These are phyloP conservation scores for Macrosiphum euphorbiae DNA, from an alignment of 2,888 invertebrate species.

Conservation along the genomic window DNA sequence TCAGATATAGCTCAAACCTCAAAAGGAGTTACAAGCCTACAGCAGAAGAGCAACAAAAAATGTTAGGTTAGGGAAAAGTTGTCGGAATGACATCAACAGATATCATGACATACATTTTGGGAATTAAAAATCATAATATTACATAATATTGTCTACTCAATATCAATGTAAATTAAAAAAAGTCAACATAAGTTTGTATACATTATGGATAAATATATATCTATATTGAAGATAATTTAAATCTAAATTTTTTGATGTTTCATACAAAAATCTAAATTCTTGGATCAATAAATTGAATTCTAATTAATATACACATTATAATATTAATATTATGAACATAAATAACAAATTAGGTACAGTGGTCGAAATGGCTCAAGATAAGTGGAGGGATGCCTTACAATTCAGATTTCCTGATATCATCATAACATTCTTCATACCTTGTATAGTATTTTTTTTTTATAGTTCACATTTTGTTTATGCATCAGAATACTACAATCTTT, in stretches of 20 bases:
- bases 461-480: too few relatives aligned
- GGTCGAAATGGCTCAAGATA: too few relatives aligned
- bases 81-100: neutral
- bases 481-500: too few relatives aligned
- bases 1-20: neutral
- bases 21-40: neutral
- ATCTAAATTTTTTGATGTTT: neutral
- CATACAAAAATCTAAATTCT: too few relatives aligned
- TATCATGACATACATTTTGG: neutral
- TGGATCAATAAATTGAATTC: neutral
- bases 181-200: too few relatives aligned
- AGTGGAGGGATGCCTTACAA: too few relatives aligned
- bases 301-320: too few relatives aligned
- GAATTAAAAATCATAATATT: neutral
- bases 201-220: too few relatives aligned
- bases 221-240: too few relatives aligned
- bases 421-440: too few relatives aligned
- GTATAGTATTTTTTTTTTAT: too few relatives aligned
- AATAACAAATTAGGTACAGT: neutral
- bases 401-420: too few relatives aligned
- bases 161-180: neutral
- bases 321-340: neutral
- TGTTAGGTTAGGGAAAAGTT: neutral
- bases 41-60: neutral
- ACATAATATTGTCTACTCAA: neutral